Percentiles rank a stretch among this genome's conserved stretches.
Conservation (phyloP, 1,140 invertebrate species). For the Chymomyza costata region DNA sequence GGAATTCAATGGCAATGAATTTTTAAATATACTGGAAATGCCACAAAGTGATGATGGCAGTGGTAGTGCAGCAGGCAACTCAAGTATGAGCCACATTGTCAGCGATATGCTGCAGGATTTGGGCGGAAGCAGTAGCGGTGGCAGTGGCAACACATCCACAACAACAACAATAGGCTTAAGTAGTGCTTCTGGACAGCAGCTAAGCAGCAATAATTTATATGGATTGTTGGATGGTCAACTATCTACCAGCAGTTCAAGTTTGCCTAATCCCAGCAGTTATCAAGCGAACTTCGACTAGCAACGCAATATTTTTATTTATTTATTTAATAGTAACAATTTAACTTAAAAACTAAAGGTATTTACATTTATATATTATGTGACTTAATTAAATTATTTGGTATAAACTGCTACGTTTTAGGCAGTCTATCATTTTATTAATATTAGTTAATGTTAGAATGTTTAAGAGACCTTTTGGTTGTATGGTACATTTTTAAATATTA, state of each 20-base stretch:
- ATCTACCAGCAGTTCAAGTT: conserved; percentile 30
- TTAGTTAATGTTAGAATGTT: too few relatives aligned
- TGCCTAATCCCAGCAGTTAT: conserved; percentile 23
- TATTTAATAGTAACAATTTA: too few relatives aligned
- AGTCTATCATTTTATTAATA: too few relatives aligned
- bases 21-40: conserved; percentile 61
- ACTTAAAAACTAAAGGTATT: too few relatives aligned
- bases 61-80: conserved; percentile 46
- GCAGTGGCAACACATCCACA: conserved; percentile 30
- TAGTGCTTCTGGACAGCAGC: conserved; percentile 23
- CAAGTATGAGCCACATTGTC: conserved; percentile 41
- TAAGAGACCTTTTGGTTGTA: too few relatives aligned
- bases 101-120: conserved; percentile 55
- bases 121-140: conserved; percentile 45
- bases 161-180: conserved; percentile 15
- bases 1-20: conserved; percentile 62
- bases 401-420: too few relatives aligned
- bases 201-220: conserved; percentile 22
- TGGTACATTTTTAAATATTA: too few relatives aligned
- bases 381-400: too few relatives aligned
- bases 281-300: conserved; percentile 14
- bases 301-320: too few relatives aligned
- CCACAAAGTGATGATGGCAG: conserved; percentile 16
- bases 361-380: too few relatives aligned
- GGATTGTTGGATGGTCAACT: conserved; percentile 39